A percentile compares a stretch with the other conserved stretches of the same genome.
These are phyloP conservation scores for Tachysurus vachellii DNA, from an alignment of 2,113 vertebrate species.

Conservation along the genomic window DNA sequence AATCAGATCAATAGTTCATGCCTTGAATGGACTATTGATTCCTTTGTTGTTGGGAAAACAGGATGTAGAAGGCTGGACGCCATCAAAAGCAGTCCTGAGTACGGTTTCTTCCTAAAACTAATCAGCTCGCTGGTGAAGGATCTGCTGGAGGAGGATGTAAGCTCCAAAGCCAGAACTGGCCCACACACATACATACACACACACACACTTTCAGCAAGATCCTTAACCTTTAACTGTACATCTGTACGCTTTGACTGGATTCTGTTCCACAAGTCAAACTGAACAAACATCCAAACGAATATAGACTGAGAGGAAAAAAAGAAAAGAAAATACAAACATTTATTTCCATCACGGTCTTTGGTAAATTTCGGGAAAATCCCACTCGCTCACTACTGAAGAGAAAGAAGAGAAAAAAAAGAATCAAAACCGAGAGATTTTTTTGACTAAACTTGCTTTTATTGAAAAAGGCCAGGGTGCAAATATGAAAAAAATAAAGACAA, in stretches of 20 bases:
- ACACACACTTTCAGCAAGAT: background rate
- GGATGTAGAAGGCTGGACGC: background rate
- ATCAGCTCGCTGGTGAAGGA: background rate
- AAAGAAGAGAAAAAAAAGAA: background rate
- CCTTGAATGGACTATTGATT: conserved; percentile 13
- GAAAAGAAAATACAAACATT: background rate
- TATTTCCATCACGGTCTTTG: background rate
- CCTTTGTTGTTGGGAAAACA: background rate
- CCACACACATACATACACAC: background rate
- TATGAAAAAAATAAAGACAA: conserved; percentile 76
- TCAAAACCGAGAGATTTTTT: conserved; percentile 42
- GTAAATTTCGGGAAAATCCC: background rate
- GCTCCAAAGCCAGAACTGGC: background rate
- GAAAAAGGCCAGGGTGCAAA: conserved; percentile 83
- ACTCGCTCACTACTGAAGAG: background rate
- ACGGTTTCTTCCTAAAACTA: background rate
- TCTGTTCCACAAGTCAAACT: background rate
- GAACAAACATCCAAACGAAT: background rate
- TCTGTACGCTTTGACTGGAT: background rate
- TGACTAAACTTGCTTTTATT: conserved; percentile 79
- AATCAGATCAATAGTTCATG: background rate
- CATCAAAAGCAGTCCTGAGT: background rate
- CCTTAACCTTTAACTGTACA: background rate
- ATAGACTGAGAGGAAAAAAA: too few species aligned
- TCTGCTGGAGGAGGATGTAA: background rate